A percentile compares a stretch with the other conserved stretches of the same genome.
Evolutionary conservation across 2,797 vertebrate genomes (phyloP).

Genomic region (Artibeus jamaicensis): DNA sequence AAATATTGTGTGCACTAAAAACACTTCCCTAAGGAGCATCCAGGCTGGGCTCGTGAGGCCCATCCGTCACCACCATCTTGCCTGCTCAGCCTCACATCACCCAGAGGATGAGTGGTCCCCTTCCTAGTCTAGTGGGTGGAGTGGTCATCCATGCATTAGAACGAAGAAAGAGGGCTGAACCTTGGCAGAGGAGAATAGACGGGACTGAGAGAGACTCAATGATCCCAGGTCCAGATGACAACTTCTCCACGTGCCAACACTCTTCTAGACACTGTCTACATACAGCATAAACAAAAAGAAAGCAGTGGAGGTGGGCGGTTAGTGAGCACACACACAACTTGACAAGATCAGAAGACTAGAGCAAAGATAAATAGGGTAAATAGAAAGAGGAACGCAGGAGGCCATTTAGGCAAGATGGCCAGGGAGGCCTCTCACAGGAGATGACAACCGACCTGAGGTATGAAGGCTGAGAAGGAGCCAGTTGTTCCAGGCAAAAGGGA

Average conservation of each 20-base stretch:
- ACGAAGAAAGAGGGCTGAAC: not conserved
- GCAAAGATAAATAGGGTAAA: not conserved
- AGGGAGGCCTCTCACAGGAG: conserved; percentile 8
- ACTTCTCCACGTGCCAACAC: not conserved
- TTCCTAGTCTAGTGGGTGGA: not conserved
- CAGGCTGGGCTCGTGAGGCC: not conserved
- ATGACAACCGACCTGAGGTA: not conserved
- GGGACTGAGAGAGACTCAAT: not conserved
- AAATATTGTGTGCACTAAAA: not conserved
- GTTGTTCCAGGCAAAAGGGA: not conserved
- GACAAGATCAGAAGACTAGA: not conserved
- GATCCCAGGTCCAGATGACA: not conserved
- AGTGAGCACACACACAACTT: not conserved
- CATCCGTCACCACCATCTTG: not conserved
- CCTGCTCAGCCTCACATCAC: not conserved
- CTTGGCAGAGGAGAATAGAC: not conserved
- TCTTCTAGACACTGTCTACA: not conserved
- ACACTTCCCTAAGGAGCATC: not conserved
- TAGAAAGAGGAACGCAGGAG: not conserved
- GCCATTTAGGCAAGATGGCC: not conserved
- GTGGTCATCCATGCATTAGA: not conserved
- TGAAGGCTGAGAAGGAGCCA: not conserved
- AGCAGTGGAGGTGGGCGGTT: not conserved
- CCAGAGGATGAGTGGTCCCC: not conserved
- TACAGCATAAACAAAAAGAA: not conserved